Evolutionary conservation across 92 coral and sea anemone genomes (phyloP).

Genomic region (Zoanthus sansibaricus): DNA sequence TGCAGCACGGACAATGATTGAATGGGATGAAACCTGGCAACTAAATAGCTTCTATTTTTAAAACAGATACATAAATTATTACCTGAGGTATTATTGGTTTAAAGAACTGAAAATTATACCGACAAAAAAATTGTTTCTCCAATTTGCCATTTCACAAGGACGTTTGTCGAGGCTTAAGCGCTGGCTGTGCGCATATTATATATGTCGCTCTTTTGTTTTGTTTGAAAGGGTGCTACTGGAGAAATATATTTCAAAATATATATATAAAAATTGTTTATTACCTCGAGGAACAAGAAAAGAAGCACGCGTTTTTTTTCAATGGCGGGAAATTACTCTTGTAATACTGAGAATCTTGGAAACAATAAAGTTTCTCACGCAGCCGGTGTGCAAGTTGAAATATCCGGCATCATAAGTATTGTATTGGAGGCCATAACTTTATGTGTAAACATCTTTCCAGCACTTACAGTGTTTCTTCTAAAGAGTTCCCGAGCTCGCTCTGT

Average conservation of each 20-base stretch:
- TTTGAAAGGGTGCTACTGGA: neutral
- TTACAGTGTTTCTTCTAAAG: conserved; percentile 60
- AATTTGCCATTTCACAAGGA: neutral
- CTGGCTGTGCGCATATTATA: neutral
- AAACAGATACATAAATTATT: too few relatives aligned
- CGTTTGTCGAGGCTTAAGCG: neutral
- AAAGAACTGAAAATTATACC: too few relatives aligned
- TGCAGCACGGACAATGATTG: neutral
- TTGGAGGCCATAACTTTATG: conserved; percentile 68
- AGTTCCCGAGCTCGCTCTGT: conserved; percentile 60
- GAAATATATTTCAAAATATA: neutral
- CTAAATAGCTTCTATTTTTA: neutral
- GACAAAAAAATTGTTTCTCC: too few relatives aligned
- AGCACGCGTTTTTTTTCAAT: neutral
- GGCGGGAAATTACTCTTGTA: conserved; percentile 18
- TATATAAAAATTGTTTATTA: neutral
- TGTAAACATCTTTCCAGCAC: conserved; percentile 64
- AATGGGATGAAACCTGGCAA: neutral
- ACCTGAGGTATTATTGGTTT: neutral
- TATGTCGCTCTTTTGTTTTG: neutral
- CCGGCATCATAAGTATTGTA: conserved; percentile 63
- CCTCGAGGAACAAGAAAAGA: neutral
- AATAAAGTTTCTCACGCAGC: conserved; percentile 37
- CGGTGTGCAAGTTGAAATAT: conserved; percentile 69
- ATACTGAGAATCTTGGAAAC: neutral